Base-by-base conservation (phyloP, 1,140 invertebrate genomes). In the Drosophila ercepeae region DNA sequence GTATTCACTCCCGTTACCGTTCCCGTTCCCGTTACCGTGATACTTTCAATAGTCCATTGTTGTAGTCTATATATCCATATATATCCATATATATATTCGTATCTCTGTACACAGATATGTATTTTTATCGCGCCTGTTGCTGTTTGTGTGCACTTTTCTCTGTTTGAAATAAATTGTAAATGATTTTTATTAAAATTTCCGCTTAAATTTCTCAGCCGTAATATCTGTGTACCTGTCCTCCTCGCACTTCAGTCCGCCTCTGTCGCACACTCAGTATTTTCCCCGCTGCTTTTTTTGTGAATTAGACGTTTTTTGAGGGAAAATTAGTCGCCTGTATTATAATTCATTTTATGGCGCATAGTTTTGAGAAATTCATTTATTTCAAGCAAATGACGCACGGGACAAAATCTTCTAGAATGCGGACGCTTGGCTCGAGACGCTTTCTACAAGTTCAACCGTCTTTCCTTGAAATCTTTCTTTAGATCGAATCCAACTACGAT, bases 121-220 rank as follows among this genome's bases (percentile, higher is more conserved):
- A 70, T 59, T 75, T 64, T 78, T 59, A 68, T 52, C n/a, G 55
- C 73, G 25, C 58, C 36, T 34, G 64, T 14, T 16, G 8, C 27
- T 14, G n/a, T 19, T 39, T 59, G 36, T 64, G 45, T 52, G 52
- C 61, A 34, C 65, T 79, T 67, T 69, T 77, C 50, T 77, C 73
- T 75, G 82, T 88, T 88, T 86, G 82, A 88, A 82, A 82, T 86
- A 86, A 86, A 88, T 86, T 86, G 69, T 86, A 86, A 77, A 88
- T 86, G 71, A 88, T 88, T 86, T 86, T 86, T 74, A 86, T 86
- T 86, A 86, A 86, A 86, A 86, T 86, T 88, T 86, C 82, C 82
- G 82, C 82, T 86, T 77, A 82, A 88, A 75, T 72, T 67, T 84
- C 75, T 75, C 53, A 73, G 50, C 57, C 44, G 69, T 25, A 36